A percentile compares a stretch with the other conserved stretches of the same genome.
Conservation (phyloP, 2,113 vertebrate species). For the Excalfactoria chinensis region DNA sequence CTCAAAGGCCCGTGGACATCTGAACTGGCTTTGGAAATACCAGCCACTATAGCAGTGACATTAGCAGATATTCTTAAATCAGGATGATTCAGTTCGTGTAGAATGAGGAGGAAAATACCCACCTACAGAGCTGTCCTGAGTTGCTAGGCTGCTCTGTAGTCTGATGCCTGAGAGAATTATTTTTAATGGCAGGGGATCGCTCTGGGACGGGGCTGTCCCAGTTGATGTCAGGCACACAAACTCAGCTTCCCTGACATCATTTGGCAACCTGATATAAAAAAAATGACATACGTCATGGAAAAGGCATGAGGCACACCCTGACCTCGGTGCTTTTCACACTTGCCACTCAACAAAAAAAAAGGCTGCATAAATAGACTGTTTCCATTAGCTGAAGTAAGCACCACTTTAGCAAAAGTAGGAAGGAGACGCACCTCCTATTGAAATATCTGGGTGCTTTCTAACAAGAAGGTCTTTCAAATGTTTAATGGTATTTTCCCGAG, state of each 20-base stretch:
- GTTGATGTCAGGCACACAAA: neutral
- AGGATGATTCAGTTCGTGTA: neutral
- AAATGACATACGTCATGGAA: conserved; percentile 24
- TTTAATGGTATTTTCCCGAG: neutral
- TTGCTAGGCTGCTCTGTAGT: neutral
- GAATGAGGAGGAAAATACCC: neutral
- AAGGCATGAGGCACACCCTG: conserved; percentile 58
- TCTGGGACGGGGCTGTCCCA: neutral
- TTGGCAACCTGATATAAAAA: neutral
- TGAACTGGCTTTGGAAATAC: neutral
- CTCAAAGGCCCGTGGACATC: neutral
- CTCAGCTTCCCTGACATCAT: conserved; percentile 22
- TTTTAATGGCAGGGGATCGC: neutral
- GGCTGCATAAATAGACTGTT: neutral
- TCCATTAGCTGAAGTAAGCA: conserved; percentile 56
- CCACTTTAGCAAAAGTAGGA: conserved; percentile 11
- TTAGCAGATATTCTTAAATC: neutral
- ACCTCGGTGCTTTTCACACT: neutral
- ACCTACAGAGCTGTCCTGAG: neutral
- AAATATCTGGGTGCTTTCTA: conserved; percentile 8
- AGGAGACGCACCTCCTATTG: neutral
- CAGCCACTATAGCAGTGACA: neutral
- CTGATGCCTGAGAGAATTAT: conserved; percentile 19
- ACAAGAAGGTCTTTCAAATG: neutral
- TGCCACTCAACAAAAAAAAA: neutral